These are phyloP conservation scores for Eucriotettix oculatus DNA, from an alignment of 2,888 invertebrate genomes.

Conservation along the genomic window DNA sequence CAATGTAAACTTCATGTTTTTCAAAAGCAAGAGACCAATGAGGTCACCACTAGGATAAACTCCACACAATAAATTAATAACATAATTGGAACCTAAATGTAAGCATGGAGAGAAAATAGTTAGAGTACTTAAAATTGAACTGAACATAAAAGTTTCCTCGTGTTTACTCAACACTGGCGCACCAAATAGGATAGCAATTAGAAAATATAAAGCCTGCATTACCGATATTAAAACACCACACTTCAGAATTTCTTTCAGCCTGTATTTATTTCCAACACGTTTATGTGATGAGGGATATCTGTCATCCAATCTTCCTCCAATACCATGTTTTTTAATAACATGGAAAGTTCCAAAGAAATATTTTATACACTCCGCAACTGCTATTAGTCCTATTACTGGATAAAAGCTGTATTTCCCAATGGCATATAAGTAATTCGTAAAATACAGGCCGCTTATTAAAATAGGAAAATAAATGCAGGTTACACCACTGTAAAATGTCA, in stretches of 20 bases:
- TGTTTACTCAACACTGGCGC: constrained; percentile 44
- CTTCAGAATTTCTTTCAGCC: constrained; percentile 33
- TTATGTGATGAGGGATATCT: neutral
- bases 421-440: constrained; percentile 29
- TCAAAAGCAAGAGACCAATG: constrained; percentile 21
- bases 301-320: constrained; percentile 3
- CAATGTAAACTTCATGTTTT: constrained; percentile 38
- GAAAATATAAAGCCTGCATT: constrained; percentile 35
- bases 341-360: constrained; percentile 14
- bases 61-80: constrained; percentile 13
- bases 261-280: constrained; percentile 14
- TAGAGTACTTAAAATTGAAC: constrained; percentile 39
- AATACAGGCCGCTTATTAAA: constrained; percentile 24
- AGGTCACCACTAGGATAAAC: constrained; percentile 2
- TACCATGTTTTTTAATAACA: neutral
- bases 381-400: constrained; percentile 23
- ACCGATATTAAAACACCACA: constrained; percentile 29
- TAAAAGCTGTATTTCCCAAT: constrained; percentile 36
- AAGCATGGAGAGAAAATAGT: constrained; percentile 45
- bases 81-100: constrained; percentile 34
- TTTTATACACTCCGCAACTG: constrained; percentile 38
- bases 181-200: constrained; percentile 47
- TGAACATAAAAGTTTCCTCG: constrained; percentile 50
- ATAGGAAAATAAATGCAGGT: constrained; percentile 45
- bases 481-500: constrained; percentile 33